phyloP scores from a whole-genome alignment of 2,113 vertebrate genomes.

The Eupsittula cactorum region DNA sequence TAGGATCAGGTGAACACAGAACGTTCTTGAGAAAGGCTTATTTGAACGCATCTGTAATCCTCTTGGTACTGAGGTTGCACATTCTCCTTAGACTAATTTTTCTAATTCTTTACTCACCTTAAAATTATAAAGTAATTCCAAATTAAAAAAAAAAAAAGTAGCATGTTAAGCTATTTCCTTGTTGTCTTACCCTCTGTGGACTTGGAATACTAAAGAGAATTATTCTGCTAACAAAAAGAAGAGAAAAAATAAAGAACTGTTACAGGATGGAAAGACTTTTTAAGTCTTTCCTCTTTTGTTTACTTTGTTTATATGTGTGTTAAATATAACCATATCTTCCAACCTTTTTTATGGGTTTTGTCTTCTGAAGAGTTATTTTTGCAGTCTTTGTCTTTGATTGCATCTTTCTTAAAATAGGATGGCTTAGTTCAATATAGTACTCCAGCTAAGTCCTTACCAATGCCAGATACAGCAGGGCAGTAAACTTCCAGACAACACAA shows the following conservation, averaged over 20 bases:
- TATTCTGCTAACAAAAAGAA: neutral
- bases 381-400: neutral
- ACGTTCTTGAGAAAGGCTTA: neutral
- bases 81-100: neutral
- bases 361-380: neutral
- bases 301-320: neutral
- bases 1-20: neutral
- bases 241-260: neutral
- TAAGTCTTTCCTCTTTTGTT: neutral
- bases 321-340: neutral
- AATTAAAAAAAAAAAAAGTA: neutral
- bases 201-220: neutral
- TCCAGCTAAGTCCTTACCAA: neutral
- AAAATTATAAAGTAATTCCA: neutral
- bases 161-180: neutral
- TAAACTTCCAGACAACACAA: neutral
- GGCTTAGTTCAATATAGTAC: neutral
- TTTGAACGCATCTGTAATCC: neutral
- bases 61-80: neutral
- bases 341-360: neutral
- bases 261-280: neutral
- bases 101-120: neutral
- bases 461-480: neutral
- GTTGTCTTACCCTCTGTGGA: neutral
- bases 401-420: neutral